A percentile compares a stretch with the other conserved stretches of the same genome.
Evolutionary conservation across 2,888 invertebrate species (phyloP).

Genomic region (Brenthis hecate): DNA sequence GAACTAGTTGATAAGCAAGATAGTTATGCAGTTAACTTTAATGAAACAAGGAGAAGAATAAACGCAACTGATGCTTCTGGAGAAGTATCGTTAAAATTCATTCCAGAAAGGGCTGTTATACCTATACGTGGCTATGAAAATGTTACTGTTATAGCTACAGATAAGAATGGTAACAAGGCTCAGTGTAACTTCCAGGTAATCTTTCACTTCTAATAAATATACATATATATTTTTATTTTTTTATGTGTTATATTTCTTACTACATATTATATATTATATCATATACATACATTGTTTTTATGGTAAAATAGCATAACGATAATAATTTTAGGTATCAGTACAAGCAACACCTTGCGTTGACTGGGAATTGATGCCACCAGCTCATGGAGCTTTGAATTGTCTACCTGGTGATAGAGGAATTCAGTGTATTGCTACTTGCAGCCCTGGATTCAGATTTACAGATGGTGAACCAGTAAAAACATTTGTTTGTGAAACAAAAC

Average conservation of each 20-base stretch:
- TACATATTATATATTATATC: neutral
- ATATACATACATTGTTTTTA: neutral
- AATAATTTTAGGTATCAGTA: slow-evolving; percentile 85
- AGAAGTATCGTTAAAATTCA: slow-evolving; percentile 90
- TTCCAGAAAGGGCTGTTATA: slow-evolving; percentile 92
- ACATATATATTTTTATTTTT: neutral
- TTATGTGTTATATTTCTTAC: neutral
- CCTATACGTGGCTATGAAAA: slow-evolving; percentile 94
- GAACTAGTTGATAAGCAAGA: slow-evolving; percentile 95
- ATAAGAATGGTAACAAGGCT: slow-evolving; percentile 93
- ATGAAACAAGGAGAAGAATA: slow-evolving; percentile 92
- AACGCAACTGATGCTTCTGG: slow-evolving; percentile 94
- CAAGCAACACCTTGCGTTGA: slow-evolving; percentile 97
- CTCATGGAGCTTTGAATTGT: slow-evolving; percentile 94
- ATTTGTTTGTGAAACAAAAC: slow-evolving; percentile 91
- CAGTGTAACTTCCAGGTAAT: slow-evolving; percentile 94
- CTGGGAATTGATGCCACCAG: slow-evolving; percentile 95
- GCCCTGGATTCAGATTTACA: slow-evolving; percentile 93
- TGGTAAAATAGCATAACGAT: neutral
- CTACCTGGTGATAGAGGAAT: slow-evolving; percentile 91
- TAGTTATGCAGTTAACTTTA: slow-evolving; percentile 94
- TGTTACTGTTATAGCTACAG: slow-evolving; percentile 94
- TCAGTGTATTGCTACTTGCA: slow-evolving; percentile 95
- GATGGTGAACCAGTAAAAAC: slow-evolving; percentile 94
- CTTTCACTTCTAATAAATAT: slow-evolving; percentile 14